A percentile compares a stretch with the other conserved stretches of the same genome.
Conservation (phyloP, 2,113 vertebrate genomes). For the Gnathonemus echidnorhynchus region DNA sequence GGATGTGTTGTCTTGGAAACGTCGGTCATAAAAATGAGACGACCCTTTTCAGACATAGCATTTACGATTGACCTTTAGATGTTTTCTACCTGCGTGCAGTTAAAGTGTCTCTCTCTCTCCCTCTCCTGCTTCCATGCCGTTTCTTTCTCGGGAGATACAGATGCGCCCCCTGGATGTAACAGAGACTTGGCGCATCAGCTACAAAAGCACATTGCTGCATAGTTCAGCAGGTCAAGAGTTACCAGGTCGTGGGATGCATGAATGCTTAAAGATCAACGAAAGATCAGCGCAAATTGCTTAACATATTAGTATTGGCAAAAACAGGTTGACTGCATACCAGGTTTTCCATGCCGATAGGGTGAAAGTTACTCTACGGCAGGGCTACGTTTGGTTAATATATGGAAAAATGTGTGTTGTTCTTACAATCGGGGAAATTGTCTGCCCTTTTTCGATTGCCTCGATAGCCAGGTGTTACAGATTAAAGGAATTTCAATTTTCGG, state of each 20-base stretch:
- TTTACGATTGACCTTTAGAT: not conserved
- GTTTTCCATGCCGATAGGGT: not conserved
- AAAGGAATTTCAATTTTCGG: not conserved
- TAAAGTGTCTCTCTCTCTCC: not conserved
- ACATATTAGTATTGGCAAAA: not conserved
- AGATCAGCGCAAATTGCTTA: not conserved
- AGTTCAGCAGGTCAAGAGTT: not conserved
- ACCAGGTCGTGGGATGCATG: not conserved
- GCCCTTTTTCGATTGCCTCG: not conserved
- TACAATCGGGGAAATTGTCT: not conserved
- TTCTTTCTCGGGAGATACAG: not conserved
- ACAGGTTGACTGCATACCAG: not conserved
- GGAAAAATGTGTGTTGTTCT: not conserved
- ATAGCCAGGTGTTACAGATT: not conserved
- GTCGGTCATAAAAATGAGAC: not conserved
- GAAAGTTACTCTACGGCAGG: not conserved
- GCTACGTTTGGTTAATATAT: not conserved
- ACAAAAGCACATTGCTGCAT: not conserved
- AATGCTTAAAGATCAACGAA: not conserved
- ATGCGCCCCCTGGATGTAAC: not conserved
- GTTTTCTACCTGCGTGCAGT: not conserved
- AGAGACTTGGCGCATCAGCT: not conserved
- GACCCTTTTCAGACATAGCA: not conserved
- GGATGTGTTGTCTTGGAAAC: conserved; percentile 8
- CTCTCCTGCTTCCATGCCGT: not conserved